Percentiles rank a stretch among this genome's conserved stretches.
phyloP scores from a whole-genome alignment of 2,888 invertebrate genomes.

The Artemia sinica region DNA sequence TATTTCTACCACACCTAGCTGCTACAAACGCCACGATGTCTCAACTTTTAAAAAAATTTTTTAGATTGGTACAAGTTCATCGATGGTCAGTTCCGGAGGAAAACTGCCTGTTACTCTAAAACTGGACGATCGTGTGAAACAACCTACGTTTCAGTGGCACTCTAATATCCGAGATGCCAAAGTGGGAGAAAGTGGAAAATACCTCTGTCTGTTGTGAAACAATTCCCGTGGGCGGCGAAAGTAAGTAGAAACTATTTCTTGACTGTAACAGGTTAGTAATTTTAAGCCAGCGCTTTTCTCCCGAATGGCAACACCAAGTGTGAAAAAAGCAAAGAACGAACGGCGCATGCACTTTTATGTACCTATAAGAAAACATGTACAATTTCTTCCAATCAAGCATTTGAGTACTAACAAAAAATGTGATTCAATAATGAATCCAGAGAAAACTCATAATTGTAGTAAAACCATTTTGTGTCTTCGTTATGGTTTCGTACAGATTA shows the following conservation, averaged over 20 bases:
- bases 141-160: constrained; percentile 89
- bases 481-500: too few species aligned
- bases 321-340: too few species aligned
- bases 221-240: constrained; percentile 82
- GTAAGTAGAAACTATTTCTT: constrained; percentile 78
- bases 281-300: too few species aligned
- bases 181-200: constrained; percentile 83
- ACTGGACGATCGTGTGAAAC: constrained; percentile 69
- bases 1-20: not conserved
- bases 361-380: too few species aligned
- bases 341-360: too few species aligned
- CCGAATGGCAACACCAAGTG: too few species aligned
- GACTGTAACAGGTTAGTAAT: constrained; percentile 51
- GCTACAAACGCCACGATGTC: too few species aligned
- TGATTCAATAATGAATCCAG: too few species aligned
- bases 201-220: constrained; percentile 79
- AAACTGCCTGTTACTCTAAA: constrained; percentile 83
- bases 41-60: constrained; percentile 36
- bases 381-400: too few species aligned
- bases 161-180: constrained; percentile 70
- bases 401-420: too few species aligned
- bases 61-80: constrained; percentile 87
- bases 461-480: too few species aligned
- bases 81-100: constrained; percentile 54
- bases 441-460: too few species aligned